Base-by-base conservation (phyloP, 2,888 invertebrate species). In the Lampropteryx suffumata region DNA sequence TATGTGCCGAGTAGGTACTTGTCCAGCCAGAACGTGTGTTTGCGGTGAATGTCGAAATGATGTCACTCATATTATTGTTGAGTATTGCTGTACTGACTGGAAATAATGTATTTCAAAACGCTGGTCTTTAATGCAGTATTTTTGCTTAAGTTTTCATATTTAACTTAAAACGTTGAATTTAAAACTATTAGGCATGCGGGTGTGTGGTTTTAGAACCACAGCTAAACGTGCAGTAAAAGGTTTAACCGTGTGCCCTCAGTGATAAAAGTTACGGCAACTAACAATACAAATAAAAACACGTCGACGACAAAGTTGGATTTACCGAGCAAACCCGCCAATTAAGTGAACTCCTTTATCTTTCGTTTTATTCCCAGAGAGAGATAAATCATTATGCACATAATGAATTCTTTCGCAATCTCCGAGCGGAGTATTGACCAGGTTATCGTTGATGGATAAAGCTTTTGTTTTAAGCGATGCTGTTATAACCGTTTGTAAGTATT, bases 281-380 rank as follows among this genome's bases (percentile, higher is more conserved):
- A 46, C 58, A 72, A 69, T 65, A 65, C 68, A 74, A 74, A 75
- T 67, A 71, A 63, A 65, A 65, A 60, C 54, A 50, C 57, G 62
- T 57, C 61, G 64, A 62, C 63, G 65, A 59, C 61, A 48, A 65
- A 69, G 67, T 71, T 67, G 50, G 57, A 61, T 62, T 67, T 67
- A 64, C 65, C 55, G 58, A 65, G 61, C 64, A 65, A 71, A 69
- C 65, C 64, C 56, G 62, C 52, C 73, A 73, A 73, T 73, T 71
- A 74, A 62, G 40, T 54, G 43, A 52, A 57, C 61, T 55, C 34
- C 36, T 49, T 56, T 56, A 56, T 50, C 48, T 45, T 32, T 46
- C 34, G 32, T 27, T 40, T 55, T 34, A 52, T 45, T 43, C 30
- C 21, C 28, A n/a, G 12, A 35, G 50, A 33, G 30, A 54, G 51